Evolutionary conservation across 2,797 vertebrate species (phyloP).

Genomic region (Sparus aurata): DNA sequence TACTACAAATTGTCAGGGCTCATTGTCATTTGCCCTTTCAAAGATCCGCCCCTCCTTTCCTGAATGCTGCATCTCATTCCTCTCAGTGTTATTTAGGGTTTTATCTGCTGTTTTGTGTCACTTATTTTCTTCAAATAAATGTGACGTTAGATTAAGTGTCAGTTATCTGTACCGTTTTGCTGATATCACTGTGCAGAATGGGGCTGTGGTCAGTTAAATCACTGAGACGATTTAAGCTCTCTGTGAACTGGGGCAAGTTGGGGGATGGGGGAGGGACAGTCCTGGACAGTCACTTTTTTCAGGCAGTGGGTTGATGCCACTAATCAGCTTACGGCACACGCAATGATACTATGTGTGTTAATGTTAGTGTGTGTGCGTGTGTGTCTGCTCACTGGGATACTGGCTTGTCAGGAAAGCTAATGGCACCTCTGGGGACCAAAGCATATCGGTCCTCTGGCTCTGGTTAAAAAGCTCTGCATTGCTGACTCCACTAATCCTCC

Average conservation of each 20-base stretch:
- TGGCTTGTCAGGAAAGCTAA: slow-evolving; percentile 12
- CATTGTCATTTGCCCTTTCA: neutral
- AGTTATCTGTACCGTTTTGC: neutral
- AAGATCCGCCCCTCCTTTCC: neutral
- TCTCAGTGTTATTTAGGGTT: neutral
- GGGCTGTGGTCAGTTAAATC: slow-evolving; percentile 50
- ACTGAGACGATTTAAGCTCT: slow-evolving; percentile 38
- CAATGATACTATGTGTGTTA: neutral
- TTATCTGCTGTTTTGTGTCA: neutral
- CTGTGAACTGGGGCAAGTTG: slow-evolving; percentile 45
- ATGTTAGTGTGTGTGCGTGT: neutral
- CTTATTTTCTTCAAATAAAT: neutral
- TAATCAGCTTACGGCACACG: slow-evolving; percentile 38
- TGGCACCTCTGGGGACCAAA: slow-evolving; percentile 18
- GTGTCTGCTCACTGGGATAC: slow-evolving; percentile 3
- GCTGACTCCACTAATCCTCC: slow-evolving; percentile 66
- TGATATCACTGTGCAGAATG: slow-evolving; percentile 38
- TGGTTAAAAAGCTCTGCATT: slow-evolving; percentile 45
- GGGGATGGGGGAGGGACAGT: slow-evolving; percentile 36
- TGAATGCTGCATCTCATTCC: no score
- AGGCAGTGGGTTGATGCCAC: slow-evolving; percentile 15
- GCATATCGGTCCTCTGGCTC: slow-evolving; percentile 30
- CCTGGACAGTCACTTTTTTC: slow-evolving; percentile 19
- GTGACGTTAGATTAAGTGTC: no score
- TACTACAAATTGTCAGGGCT: no score